phyloP scores from a whole-genome alignment of 2,888 invertebrate species.

The Dendrolimus houi region DNA sequence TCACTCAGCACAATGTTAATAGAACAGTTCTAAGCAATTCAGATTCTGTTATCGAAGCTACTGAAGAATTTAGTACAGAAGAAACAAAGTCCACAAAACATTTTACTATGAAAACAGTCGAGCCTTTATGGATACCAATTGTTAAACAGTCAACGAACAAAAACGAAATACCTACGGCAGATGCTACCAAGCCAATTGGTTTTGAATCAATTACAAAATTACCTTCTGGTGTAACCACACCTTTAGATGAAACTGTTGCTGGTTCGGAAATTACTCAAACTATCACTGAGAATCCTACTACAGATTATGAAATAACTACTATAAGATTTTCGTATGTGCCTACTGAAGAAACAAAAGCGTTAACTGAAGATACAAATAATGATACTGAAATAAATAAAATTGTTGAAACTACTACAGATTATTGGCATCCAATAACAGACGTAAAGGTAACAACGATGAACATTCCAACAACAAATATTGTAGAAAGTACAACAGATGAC shows the following conservation, averaged over 20 bases:
- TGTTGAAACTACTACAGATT: slow-evolving; percentile 26
- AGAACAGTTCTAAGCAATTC: background rate
- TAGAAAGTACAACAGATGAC: slow-evolving; percentile 25
- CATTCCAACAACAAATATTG: slow-evolving; percentile 13
- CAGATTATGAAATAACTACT: slow-evolving; percentile 63
- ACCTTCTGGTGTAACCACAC: slow-evolving; percentile 59
- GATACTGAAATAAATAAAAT: slow-evolving; percentile 19
- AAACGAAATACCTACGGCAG: slow-evolving; percentile 43
- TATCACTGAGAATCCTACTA: slow-evolving; percentile 26
- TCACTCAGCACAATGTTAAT: slow-evolving; percentile 48
- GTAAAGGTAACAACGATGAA: slow-evolving; percentile 21
- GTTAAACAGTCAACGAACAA: slow-evolving; percentile 28
- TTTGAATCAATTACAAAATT: slow-evolving; percentile 72
- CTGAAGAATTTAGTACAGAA: slow-evolving; percentile 32
- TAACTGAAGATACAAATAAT: slow-evolving; percentile 21
- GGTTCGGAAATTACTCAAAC: slow-evolving; percentile 39
- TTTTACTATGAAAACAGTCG: slow-evolving; percentile 27
- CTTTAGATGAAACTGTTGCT: slow-evolving; percentile 46
- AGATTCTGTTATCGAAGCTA: background rate
- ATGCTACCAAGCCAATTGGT: slow-evolving; percentile 48
- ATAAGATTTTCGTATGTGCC: slow-evolving; percentile 62
- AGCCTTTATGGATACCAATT: slow-evolving; percentile 41
- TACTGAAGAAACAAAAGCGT: slow-evolving; percentile 33
- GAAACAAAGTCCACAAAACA: slow-evolving; percentile 31
- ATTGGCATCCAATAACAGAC: slow-evolving; percentile 41